A percentile compares a stretch with the other conserved stretches of the same genome.
phyloP scores from a whole-genome alignment of 1,140 invertebrate genomes.

The Calosoma granatense region DNA sequence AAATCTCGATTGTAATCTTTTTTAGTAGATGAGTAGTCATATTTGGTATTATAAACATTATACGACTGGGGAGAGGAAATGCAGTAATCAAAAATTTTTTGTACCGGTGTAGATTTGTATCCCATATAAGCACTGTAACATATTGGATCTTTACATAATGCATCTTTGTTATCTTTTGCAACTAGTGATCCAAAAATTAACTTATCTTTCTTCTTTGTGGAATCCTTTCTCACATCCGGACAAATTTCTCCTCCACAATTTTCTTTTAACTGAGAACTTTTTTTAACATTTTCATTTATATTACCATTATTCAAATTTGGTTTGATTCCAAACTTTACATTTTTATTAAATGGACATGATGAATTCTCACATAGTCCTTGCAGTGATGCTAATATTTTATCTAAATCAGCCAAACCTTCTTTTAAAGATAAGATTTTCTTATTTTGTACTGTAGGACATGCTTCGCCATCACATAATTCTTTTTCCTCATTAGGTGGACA shows the following conservation, averaged over 20 bases:
- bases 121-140: constrained; percentile 2
- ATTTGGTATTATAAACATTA: no score
- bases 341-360: not conserved
- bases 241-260: not conserved
- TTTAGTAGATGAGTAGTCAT: not conserved
- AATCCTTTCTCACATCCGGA: not conserved
- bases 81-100: no score
- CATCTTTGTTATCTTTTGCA: not conserved
- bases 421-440: not conserved
- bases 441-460: no score
- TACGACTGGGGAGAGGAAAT: no score
- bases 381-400: not conserved
- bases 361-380: constrained; percentile 3
- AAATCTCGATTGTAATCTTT: not conserved
- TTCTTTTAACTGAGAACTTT: not conserved
- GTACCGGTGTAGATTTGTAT: no score
- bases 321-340: not conserved
- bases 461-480: no score
- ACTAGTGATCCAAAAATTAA: no score
- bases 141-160: not conserved
- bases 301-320: not conserved
- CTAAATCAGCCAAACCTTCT: not conserved
- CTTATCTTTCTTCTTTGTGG: no score
- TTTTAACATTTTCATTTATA: not conserved
- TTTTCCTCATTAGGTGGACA: not conserved